These are phyloP conservation scores for Zaprionus obscuricornis DNA, from an alignment of 2,888 invertebrate genomes.

Conservation along the genomic window DNA sequence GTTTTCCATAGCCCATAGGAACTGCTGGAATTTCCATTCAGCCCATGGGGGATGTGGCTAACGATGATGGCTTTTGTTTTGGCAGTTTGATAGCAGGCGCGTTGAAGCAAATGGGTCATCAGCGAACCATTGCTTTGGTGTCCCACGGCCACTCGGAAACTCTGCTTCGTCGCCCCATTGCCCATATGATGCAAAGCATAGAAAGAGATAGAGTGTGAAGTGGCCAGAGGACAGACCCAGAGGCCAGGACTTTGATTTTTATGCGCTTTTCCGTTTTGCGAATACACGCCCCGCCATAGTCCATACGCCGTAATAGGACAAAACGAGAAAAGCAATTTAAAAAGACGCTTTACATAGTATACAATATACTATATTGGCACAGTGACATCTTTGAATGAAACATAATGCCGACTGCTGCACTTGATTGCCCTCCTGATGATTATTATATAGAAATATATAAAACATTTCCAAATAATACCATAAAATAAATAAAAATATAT, in stretches of 20 bases:
- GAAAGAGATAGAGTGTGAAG: not conserved
- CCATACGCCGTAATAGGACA: slow-evolving; percentile 38
- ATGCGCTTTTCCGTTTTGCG: slow-evolving; percentile 49
- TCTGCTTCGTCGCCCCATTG: too few relatives aligned
- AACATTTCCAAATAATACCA: too few relatives aligned
- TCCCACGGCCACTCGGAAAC: too few relatives aligned
- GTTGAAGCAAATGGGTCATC: slow-evolving; percentile 79
- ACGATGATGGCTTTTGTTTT: slow-evolving; percentile 78
- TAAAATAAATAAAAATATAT: too few relatives aligned
- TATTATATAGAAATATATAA: slow-evolving; percentile 26
- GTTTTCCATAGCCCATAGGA: slow-evolving; percentile 68
- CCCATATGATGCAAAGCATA: slow-evolving; percentile 3
- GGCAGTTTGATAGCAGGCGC: slow-evolving; percentile 76
- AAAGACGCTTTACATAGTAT: slow-evolving; percentile 51
- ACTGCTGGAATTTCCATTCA: not conserved
- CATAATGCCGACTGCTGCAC: slow-evolving; percentile 8
- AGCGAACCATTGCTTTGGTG: slow-evolving; percentile 65
- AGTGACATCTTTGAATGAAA: slow-evolving; percentile 43
- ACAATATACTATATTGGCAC: slow-evolving; percentile 35
- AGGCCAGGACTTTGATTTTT: slow-evolving; percentile 61
- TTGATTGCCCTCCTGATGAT: slow-evolving; percentile 35
- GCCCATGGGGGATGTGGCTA: slow-evolving; percentile 35
- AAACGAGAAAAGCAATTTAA: slow-evolving; percentile 55
- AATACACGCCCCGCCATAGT: slow-evolving; percentile 1
- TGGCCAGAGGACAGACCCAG: slow-evolving; percentile 15